Evolutionary conservation across 2,797 vertebrate genomes (phyloP), one percentile per base, ranked within the genome.

Genomic region (Propithecus perrieri): DNA sequence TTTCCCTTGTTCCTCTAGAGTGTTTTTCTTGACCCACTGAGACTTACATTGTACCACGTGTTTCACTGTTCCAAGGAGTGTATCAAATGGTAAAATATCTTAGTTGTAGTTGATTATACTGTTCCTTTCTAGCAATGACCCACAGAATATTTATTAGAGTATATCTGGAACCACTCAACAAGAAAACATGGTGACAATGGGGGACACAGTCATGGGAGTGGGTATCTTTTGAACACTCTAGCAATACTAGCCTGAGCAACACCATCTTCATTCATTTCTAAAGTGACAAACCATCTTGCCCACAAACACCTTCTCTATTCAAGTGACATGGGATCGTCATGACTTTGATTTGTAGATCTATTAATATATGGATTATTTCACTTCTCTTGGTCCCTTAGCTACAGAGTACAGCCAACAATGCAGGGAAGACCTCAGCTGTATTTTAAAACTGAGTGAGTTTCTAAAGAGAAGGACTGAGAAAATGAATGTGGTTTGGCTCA

Each of bases 261-360:
- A 17, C 17, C 9, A 20, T 20, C 2, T 0, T 43, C 93, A 35
- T 72, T 63, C n/a, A 67, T 86, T 89, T 74, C 28, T 94, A 15
- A 91, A 50, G 30, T 63, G 67, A 61, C 48, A 83, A 30, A 41
- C 13, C 63, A 75, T 8, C 33, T 74, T 75, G 33, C 5, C 33
- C 63, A 43, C 33, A 79, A 41, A 59, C 6, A n/a, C n/a, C 9
- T 20, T 61, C 10, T 59, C 35, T 53, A 0, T 15, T 50, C n/a
- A 2, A 11, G 17, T 24, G 57, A 2, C 12, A 22, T 33, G 20
- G 2, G 22, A 12, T 9, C 55, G 55, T 30, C 7, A 20, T 0
- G 0, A 14, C 12, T 5, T n/a, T 53, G 17, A 35, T 18, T 8
- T 55, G 48, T 48, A 48, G 10, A 6, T 5, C 5, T 59, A 28